These are phyloP conservation scores for Oegoconia quadripuncta DNA, from an alignment of 2,888 invertebrate species.

Conservation along the genomic window DNA sequence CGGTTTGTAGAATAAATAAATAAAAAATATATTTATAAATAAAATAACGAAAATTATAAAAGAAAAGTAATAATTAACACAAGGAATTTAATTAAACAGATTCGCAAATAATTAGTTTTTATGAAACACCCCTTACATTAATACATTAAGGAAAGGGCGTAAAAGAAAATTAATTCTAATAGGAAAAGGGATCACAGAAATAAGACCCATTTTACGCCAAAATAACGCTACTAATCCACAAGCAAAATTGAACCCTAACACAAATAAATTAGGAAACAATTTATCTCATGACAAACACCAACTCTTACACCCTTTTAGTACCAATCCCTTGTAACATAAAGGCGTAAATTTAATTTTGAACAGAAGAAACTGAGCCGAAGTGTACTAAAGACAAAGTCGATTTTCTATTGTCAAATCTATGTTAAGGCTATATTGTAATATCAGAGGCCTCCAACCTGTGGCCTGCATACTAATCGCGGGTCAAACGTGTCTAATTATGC, in stretches of 20 bases:
- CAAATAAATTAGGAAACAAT: conserved; percentile 2
- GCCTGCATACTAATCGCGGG: conserved; percentile 22
- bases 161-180: conserved; percentile 27
- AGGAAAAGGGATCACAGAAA: conserved; percentile 8
- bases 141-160: conserved; percentile 16
- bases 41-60: too few species aligned
- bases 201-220: not conserved
- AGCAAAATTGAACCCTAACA: conserved; percentile 3
- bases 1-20: too few species aligned
- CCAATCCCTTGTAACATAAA: not conserved
- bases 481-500: conserved; percentile 22
- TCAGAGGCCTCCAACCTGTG: conserved; percentile 17
- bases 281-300: not conserved
- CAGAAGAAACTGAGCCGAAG: not conserved
- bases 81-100: conserved; percentile 23
- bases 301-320: conserved; percentile 3
- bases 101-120: conserved; percentile 28
- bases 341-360: not conserved
- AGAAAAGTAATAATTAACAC: conserved; percentile 16
- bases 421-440: conserved; percentile 9
- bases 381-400: not conserved
- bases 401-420: not conserved
- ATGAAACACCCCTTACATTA: conserved; percentile 18
- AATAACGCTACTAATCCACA: conserved; percentile 4
- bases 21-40: too few species aligned